Evolutionary conservation across 2,797 vertebrate species (phyloP).

Genomic region (Betta splendens): DNA sequence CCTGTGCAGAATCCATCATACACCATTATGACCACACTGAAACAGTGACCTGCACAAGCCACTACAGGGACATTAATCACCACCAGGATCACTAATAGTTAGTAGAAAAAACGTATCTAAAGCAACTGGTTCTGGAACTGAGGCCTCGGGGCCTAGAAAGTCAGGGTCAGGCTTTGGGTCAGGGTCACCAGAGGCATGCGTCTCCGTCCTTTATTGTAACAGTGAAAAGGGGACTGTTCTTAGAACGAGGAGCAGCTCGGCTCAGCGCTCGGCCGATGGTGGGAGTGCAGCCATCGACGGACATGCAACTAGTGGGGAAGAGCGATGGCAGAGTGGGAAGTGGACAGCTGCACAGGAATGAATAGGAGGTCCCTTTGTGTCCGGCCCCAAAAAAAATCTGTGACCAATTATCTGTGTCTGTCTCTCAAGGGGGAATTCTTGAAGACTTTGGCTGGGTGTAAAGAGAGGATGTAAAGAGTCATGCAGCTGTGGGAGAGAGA

Average conservation of each 20-base stretch:
- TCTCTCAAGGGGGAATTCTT: constrained; percentile 77
- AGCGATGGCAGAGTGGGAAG: constrained; percentile 68
- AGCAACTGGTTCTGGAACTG: constrained; percentile 62
- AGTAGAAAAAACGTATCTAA: constrained; percentile 72
- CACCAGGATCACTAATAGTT: constrained; percentile 69
- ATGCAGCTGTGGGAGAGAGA: constrained; percentile 38
- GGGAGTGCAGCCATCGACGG: constrained; percentile 28
- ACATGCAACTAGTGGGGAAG: constrained; percentile 49
- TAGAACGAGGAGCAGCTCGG: constrained; percentile 32
- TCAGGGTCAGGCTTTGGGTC: constrained; percentile 60
- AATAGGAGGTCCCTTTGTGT: constrained; percentile 85
- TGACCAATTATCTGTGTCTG: constrained; percentile 86
- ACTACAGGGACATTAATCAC: constrained; percentile 67
- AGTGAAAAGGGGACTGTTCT: constrained; percentile 72
- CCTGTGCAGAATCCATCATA: too few species aligned
- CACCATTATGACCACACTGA: constrained; percentile 4
- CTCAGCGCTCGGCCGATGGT: constrained; percentile 30
- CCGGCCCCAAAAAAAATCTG: constrained; percentile 84
- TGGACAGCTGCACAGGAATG: constrained; percentile 80
- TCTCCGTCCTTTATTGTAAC: constrained; percentile 65
- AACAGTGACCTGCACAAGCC: constrained; percentile 21
- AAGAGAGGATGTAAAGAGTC: constrained; percentile 41
- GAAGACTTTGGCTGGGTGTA: constrained; percentile 62
- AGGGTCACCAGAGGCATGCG: constrained; percentile 74
- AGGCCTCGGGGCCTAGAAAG: constrained; percentile 60